Base-by-base conservation (phyloP, 2,113 vertebrate genomes). In the Laterallus jamaicensis region DNA sequence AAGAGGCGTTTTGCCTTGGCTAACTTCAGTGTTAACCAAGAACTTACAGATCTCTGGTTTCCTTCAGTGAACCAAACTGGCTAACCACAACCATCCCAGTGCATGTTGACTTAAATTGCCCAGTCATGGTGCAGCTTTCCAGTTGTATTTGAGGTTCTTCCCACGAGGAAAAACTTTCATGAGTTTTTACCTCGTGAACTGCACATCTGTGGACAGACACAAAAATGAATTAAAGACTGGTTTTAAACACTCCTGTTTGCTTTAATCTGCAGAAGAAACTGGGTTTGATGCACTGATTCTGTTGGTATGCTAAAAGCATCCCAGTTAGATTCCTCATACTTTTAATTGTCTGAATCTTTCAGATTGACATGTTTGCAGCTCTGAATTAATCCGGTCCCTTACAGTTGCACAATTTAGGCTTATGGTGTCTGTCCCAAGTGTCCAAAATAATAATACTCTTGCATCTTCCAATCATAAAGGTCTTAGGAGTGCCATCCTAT, bases 371-470 rank as follows among this genome's bases (percentile, higher is more conserved):
- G 2, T 52, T 78, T 39, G 12, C 31, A 78, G 42, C 21, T 88
- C 54, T 82, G 39, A 79, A 58, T 35, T 82, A 15, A 40, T 69
- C 14, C 14, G 16, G 26, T 35, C 15, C 24, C 76, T 71, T 37
- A 22, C 15, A 13, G 37, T 74, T 52, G 52, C 13, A 37, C 4
- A 73, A 7, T 49, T 29, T 32, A 29, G n/a, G 21, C 28, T 90
- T 37, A 25, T 44, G 24, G 10, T 82, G 15, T 54, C 29, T 2
- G 0, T 67, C 25, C 26, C 1, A 2, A 50, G 31, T 25, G 20
- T 84, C 50, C 59, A 49, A 25, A 74, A 31, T 11, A 60, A 60
- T 12, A 50, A 58, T 50, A 21, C 12, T 42, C 16, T 44, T 82
- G 15, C 14, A 35, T 56, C 58, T 73, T 60, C 20, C 28, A 80